Percentiles rank a stretch among this genome's conserved stretches.
Conservation (phyloP, 2,888 invertebrate genomes). For the Hofmannophila pseudospretella region DNA sequence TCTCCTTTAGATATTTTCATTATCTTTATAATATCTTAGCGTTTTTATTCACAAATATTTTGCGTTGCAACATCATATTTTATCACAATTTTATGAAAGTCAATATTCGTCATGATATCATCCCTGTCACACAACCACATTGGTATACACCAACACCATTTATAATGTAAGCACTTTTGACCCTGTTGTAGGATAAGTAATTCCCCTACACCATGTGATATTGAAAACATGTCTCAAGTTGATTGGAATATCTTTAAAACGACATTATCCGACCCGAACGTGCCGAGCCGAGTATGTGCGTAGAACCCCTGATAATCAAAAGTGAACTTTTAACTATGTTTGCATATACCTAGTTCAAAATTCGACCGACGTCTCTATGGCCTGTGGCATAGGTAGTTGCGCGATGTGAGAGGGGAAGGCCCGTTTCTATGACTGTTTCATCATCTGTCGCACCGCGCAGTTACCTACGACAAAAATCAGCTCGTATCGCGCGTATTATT, state of each 20-base stretch:
- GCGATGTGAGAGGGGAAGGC: too few relatives aligned
- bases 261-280: too few relatives aligned
- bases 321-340: too few relatives aligned
- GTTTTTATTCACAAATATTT: conserved; percentile 21
- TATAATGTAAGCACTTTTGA: not conserved
- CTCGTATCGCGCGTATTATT: too few relatives aligned
- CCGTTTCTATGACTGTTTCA: too few relatives aligned
- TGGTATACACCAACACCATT: conserved; percentile 1
- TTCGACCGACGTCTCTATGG: too few relatives aligned
- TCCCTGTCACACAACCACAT: conserved; percentile 1
- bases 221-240: conserved; percentile 42
- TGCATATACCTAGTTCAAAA: too few relatives aligned
- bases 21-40: conserved; percentile 5
- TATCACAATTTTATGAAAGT: conserved; percentile 7
- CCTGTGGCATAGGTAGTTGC: too few relatives aligned
- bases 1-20: conserved; percentile 14
- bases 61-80: conserved; percentile 21
- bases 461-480: too few relatives aligned
- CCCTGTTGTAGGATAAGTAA: not conserved
- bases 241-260: conserved; percentile 46
- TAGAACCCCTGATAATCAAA: too few relatives aligned
- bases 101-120: not conserved
- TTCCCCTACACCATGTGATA: conserved; percentile 18
- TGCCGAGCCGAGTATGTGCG: too few relatives aligned
- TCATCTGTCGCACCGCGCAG: too few relatives aligned